Base-by-base conservation (phyloP, 2,888 invertebrate species). In the Noctua comes region DNA sequence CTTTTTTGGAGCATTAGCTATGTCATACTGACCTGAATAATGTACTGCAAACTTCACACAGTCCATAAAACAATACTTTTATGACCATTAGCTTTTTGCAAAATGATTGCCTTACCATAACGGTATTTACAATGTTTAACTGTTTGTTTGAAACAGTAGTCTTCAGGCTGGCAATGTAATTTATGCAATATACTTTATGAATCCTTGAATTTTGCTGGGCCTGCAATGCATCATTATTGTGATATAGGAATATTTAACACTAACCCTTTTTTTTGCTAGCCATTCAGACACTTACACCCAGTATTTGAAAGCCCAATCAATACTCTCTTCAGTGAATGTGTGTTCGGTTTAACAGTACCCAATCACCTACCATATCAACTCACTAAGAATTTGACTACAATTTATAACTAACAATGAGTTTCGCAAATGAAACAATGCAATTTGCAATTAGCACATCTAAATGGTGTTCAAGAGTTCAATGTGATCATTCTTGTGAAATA, bases 11-110 rank as follows among this genome's bases (percentile, higher is more conserved):
- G 36, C 51, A 68, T 13, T 31, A 24, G 46, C 40, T n/a, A 48
- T 76, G 18, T 57, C 73, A 82, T 64, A 66, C 46, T 83, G 86
- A 77, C 83, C 86, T 86, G 27, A 62, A 83, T 77, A 75, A 68
- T 62, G 57, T 57, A 73, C 77, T 86, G 36, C 46, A 73, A 86
- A 73, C 31, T 83, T 86, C 72, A 82, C 73, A 82, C 68, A 82
- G 65, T 54, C 46, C 51, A 27, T 75, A 69, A 76, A 78, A 75
- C 64, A 82, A 82, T 76, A 77, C 65, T 62, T 86, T 85, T 69
- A 71, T 65, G 69, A 68, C 43, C 51, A 74, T 77, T 80, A 8
- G 43, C 65, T 59, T 73, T 71, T 76, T 66, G 27, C 66, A 77
- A 66, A 86, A 73, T 64, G 40, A 79, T 79, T 36, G n/a, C 68